Conservation (phyloP, 2,113 vertebrate species). For the Tonatia bakeri region DNA sequence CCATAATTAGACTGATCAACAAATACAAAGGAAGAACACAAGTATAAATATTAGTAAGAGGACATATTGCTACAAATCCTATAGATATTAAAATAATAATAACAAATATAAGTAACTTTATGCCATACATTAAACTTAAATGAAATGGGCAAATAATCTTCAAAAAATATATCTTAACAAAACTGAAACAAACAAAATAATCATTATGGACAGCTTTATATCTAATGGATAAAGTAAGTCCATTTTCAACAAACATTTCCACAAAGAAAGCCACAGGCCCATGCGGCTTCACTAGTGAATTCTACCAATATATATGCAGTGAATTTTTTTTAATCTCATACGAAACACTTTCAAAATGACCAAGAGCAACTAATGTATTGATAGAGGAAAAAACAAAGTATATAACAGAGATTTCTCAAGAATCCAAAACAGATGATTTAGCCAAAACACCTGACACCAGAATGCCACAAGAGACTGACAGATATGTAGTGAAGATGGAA, state of each 20-base stretch:
- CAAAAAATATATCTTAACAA: background rate
- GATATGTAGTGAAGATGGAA: background rate
- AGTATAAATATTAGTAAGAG: background rate
- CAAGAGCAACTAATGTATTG: background rate
- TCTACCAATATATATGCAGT: background rate
- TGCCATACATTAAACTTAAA: background rate
- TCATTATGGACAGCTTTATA: background rate
- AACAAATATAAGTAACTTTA: background rate
- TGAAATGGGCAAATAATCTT: background rate
- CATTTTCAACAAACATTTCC: background rate
- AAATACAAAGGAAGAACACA: background rate
- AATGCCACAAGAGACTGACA: background rate
- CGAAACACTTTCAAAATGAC: background rate
- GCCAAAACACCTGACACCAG: background rate
- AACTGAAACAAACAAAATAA: background rate
- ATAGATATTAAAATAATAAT: background rate
- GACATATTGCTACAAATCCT: background rate
- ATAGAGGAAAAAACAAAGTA: background rate
- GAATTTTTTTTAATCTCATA: background rate
- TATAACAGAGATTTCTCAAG: background rate
- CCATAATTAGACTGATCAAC: background rate
- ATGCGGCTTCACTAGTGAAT: background rate
- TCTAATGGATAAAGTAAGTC: background rate
- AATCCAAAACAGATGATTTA: background rate
- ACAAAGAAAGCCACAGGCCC: background rate